A percentile compares a stretch with the other conserved stretches of the same genome.
These are phyloP conservation scores for Diaperis boleti DNA, from an alignment of 2,888 invertebrate species.

Conservation along the genomic window DNA sequence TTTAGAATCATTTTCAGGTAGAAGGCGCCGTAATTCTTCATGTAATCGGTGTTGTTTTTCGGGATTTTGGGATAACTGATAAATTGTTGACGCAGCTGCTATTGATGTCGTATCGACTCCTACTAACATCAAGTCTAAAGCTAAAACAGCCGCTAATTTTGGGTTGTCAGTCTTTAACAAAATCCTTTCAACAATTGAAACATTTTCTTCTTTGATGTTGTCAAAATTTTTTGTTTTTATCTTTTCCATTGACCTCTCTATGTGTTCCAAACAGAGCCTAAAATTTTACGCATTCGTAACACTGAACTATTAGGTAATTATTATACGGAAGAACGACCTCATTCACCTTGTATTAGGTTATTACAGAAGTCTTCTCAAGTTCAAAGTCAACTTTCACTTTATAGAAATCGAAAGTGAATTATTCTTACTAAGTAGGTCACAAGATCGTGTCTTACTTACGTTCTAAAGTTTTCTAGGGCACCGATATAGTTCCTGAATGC, in stretches of 20 bases:
- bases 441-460: constrained; percentile 66
- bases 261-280: constrained; percentile 72
- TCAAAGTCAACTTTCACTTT: constrained; percentile 41
- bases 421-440: constrained; percentile 31
- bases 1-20: constrained; percentile 69
- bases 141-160: constrained; percentile 77
- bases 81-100: constrained; percentile 80
- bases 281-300: background rate
- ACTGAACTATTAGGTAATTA: constrained; percentile 2
- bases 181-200: constrained; percentile 72
- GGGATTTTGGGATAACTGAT: constrained; percentile 79
- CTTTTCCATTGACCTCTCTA: constrained; percentile 69
- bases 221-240: constrained; percentile 62
- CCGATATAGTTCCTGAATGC: constrained; percentile 79
- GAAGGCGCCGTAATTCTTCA: constrained; percentile 71
- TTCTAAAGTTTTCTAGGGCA: constrained; percentile 79
- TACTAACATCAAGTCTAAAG: constrained; percentile 82
- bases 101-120: constrained; percentile 87
- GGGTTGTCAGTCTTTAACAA: constrained; percentile 70
- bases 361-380: constrained; percentile 37
- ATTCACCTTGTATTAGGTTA: constrained; percentile 29
- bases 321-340: constrained; percentile 26
- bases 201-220: constrained; percentile 64
- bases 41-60: constrained; percentile 76
- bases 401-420: constrained; percentile 33